Percentiles rank a stretch among this genome's conserved stretches.
Conservation (phyloP, 2,888 invertebrate genomes). For the Ferrisia virgata region DNA sequence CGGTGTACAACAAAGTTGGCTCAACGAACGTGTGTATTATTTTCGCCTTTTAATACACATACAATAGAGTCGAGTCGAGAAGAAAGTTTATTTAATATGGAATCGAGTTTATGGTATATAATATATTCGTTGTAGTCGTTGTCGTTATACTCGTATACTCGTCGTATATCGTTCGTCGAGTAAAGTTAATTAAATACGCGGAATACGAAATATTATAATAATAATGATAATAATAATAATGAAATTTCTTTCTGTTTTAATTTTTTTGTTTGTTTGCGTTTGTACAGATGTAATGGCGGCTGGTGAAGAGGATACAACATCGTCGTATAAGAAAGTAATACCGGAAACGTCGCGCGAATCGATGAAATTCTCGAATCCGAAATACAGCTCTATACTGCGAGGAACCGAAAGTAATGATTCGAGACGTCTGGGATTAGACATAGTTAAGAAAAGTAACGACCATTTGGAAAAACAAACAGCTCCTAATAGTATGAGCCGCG, state of each 20-base stretch:
- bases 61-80: neutral
- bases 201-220: no score
- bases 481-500: neutral
- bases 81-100: neutral
- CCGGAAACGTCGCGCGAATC: neutral
- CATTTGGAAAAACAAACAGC: constrained; percentile 14
- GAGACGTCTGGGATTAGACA: neutral
- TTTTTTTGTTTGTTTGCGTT: neutral
- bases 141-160: no score
- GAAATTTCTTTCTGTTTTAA: neutral
- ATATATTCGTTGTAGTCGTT: neutral
- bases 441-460: neutral
- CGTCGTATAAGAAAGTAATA: neutral
- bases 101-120: neutral
- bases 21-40: neutral
- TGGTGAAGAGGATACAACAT: neutral
- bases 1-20: neutral
- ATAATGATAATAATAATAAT: neutral
- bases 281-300: neutral
- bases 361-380: neutral
- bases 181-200: neutral
- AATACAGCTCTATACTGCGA: neutral
- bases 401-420: neutral
- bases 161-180: no score
- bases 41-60: neutral